Evolutionary conservation across 2,797 vertebrate species (phyloP).

Genomic region (Gephyroberyx darwinii): DNA sequence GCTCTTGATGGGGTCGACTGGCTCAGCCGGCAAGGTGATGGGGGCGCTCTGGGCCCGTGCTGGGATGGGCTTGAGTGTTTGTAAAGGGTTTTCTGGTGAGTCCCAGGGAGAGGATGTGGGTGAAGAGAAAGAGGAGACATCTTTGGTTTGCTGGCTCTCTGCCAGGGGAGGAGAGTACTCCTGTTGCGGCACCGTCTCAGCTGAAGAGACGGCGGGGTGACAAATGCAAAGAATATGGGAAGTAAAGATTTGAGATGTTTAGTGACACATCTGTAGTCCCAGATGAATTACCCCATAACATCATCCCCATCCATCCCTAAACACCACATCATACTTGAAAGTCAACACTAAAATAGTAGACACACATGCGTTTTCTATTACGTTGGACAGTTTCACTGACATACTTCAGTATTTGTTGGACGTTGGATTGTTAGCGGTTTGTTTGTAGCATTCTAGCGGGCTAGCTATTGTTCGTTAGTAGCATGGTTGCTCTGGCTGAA

Average conservation of each 20-base stretch:
- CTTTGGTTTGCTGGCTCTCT: constrained; percentile 65
- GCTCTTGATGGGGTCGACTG: constrained; percentile 60
- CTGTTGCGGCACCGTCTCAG: constrained; percentile 72
- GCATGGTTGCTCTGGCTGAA: no score
- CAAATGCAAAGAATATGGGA: constrained; percentile 51
- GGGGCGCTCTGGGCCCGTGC: constrained; percentile 81
- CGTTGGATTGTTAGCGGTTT: no score
- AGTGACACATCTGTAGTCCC: not conserved
- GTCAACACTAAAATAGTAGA: no score
- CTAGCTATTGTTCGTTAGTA: no score
- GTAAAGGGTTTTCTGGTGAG: constrained; percentile 77
- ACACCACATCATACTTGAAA: no score
- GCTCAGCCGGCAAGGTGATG: constrained; percentile 71
- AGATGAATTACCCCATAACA: not conserved
- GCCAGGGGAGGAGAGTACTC: constrained; percentile 64
- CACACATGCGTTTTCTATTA: no score
- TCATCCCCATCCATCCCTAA: no score
- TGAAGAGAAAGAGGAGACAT: constrained; percentile 74
- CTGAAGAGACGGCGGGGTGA: constrained; percentile 71
- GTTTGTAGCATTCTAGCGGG: no score
- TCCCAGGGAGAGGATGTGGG: constrained; percentile 78
- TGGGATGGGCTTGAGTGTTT: constrained; percentile 72
- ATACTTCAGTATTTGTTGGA: no score
- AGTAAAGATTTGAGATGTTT: constrained; percentile 10
- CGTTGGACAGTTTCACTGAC: no score